Percentiles rank a stretch among this genome's conserved stretches.
Conservation (phyloP, 2,888 invertebrate genomes). For the Esperia sulphurella region DNA sequence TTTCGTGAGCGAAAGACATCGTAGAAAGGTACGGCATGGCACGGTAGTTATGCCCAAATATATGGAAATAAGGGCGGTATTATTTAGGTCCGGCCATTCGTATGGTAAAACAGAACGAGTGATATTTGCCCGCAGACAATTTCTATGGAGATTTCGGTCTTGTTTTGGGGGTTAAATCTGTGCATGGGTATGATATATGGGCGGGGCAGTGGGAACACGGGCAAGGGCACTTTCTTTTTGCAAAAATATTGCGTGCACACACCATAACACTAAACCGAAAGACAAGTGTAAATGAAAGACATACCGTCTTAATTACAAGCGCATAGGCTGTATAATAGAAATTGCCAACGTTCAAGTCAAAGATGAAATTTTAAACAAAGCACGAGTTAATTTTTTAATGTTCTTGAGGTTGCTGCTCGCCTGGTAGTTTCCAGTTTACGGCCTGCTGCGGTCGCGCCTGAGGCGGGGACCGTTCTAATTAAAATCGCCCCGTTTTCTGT, state of each 20-base stretch:
- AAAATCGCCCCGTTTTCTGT: slow-evolving; percentile 72
- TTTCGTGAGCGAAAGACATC: slow-evolving; percentile 37
- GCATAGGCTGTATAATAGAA: slow-evolving; percentile 32
- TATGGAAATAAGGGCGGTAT: slow-evolving; percentile 67
- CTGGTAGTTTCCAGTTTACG: slow-evolving; percentile 46
- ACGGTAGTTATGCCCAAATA: slow-evolving; percentile 49
- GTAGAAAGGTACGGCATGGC: slow-evolving; percentile 44
- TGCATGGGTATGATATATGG: slow-evolving; percentile 64
- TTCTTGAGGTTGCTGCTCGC: slow-evolving; percentile 22
- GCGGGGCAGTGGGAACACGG: slow-evolving; percentile 33
- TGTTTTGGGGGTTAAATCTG: slow-evolving; percentile 72
- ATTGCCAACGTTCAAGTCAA: slow-evolving; percentile 28
- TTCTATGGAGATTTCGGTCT: slow-evolving; percentile 76
- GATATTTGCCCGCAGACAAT: slow-evolving; percentile 72
- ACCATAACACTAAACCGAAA: slow-evolving; percentile 8
- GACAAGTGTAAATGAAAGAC: slow-evolving; percentile 16
- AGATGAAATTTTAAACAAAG: slow-evolving; percentile 29
- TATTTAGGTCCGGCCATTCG: slow-evolving; percentile 74
- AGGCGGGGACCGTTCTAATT: slow-evolving; percentile 68
- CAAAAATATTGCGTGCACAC: slow-evolving; percentile 29
- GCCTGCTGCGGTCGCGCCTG: slow-evolving; percentile 58
- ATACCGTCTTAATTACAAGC: slow-evolving; percentile 3
- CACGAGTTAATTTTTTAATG: slow-evolving; percentile 43
- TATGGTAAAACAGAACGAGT: slow-evolving; percentile 72
- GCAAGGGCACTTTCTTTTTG: slow-evolving; percentile 41